Conservation (phyloP, 2,113 vertebrate genomes). For the Macquaria australasica region DNA sequence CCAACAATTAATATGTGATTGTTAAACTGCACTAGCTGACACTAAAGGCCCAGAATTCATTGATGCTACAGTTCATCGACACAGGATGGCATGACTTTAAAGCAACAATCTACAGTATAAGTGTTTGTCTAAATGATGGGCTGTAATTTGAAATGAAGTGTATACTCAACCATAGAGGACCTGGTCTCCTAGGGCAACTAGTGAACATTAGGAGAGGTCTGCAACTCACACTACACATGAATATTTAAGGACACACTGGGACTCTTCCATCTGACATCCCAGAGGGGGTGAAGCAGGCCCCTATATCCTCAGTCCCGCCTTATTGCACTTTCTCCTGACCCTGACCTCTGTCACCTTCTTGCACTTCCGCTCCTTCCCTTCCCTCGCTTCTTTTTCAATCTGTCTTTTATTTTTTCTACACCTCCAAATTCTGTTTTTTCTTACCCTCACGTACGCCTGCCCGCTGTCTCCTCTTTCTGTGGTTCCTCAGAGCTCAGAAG, state of each 20-base stretch:
- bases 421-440: conserved; percentile 24
- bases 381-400: neutral
- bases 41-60: neutral
- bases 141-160: conserved; percentile 82
- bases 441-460: conserved; percentile 1
- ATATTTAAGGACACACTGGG: conserved; percentile 84
- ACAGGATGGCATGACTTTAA: conserved; percentile 47
- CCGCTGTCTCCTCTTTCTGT: conserved; percentile 44
- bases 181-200: conserved; percentile 76
- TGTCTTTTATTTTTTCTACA: conserved; percentile 2
- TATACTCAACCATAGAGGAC: conserved; percentile 61
- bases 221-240: conserved; percentile 74
- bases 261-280: conserved; percentile 77
- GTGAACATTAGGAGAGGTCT: conserved; percentile 75
- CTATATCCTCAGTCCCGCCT: conserved; percentile 16
- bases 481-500: conserved; percentile 53
- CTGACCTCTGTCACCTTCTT: conserved; percentile 55
- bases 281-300: conserved; percentile 55
- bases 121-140: conserved; percentile 69
- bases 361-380: conserved; percentile 9
- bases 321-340: conserved; percentile 41
- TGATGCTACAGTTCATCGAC: conserved; percentile 33
- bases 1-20: neutral
- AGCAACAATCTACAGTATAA: conserved; percentile 45
- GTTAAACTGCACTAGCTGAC: neutral